Base-by-base conservation (phyloP, 1,140 invertebrate genomes). In the Leptinotarsa texana region DNA sequence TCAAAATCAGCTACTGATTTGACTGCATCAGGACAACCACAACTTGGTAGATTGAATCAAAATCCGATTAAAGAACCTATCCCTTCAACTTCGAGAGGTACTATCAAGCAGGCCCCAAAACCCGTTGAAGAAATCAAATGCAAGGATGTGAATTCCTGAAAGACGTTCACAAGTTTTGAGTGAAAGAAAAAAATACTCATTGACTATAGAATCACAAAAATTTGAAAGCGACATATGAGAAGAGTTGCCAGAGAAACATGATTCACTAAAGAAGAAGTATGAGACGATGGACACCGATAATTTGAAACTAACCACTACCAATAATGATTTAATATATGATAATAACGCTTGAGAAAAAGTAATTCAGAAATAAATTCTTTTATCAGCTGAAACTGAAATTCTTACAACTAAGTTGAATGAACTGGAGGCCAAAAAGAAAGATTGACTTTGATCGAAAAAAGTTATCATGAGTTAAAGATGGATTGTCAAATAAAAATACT, bases 131-230 rank as follows among this genome's bases (percentile, higher is more conserved):
- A 69, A 61, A 61, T 63, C 4, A 75, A 78, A 66, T 69, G 67
- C 3, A 78, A 76, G 65, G 24, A 76, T 13, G 21, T 66, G 4
- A 76, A 73, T 78, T n/a, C 74, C 77, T 49, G 76, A 78, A 76
- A 68, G 33, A 13, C 47, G 77, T 5, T 78, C 74, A 63, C 49
- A 76, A 17, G 65, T 74, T 62, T 72, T 76, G 18, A 61, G 73
- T 69, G 75, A 76, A 22, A 74, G 75, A 76, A 22, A 74, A 72
- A 69, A 63, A 76, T 65, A 49, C 17, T 3, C 1, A n/a, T 15
- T n/a, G 62, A 69, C 63, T 72, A 13, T 69, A 76, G 4, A 33
- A 24, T 22, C 33, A 63, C 1, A 74, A 74, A 63, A 48, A 18
- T n/a, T 42, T 74, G 22, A 76, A 76, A 65, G 22, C 15, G 4